phyloP scores from a whole-genome alignment of 2,888 invertebrate species.

The Blomia tropicalis region DNA sequence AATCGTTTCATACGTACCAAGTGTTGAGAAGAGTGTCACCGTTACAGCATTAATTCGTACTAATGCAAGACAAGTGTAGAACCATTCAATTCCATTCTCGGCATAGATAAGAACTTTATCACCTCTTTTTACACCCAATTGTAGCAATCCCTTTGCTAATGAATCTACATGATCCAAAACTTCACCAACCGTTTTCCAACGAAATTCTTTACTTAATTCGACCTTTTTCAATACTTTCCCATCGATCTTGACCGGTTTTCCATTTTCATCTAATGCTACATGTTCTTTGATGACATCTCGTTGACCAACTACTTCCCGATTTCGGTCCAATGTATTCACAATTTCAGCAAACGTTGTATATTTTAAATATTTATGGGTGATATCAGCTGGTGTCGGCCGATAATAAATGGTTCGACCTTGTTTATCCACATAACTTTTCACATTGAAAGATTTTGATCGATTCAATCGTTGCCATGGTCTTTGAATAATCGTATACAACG shows the following conservation, averaged over 20 bases:
- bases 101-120: conserved; percentile 24
- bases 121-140: conserved; percentile 7
- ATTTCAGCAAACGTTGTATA: not conserved
- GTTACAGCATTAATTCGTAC: conserved; percentile 9
- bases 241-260: conserved; percentile 14
- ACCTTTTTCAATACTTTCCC: conserved; percentile 19
- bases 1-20: conserved; percentile 13
- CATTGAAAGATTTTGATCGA: not conserved
- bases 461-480: conserved; percentile 19
- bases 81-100: conserved; percentile 21
- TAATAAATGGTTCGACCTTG: not conserved
- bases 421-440: not conserved
- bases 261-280: conserved; percentile 50
- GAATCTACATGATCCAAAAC: conserved; percentile 16
- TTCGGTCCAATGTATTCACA: not conserved
- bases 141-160: conserved; percentile 14
- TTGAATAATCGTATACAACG: conserved; percentile 19
- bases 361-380: not conserved
- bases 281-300: conserved; percentile 77
- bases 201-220: conserved; percentile 12
- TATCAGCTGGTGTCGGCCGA: not conserved
- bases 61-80: conserved; percentile 6
- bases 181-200: conserved; percentile 16
- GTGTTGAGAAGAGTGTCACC: conserved; percentile 19
- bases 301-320: conserved; percentile 49